phyloP scores from a whole-genome alignment of 1,140 invertebrate species.

The Magallana angulata region DNA sequence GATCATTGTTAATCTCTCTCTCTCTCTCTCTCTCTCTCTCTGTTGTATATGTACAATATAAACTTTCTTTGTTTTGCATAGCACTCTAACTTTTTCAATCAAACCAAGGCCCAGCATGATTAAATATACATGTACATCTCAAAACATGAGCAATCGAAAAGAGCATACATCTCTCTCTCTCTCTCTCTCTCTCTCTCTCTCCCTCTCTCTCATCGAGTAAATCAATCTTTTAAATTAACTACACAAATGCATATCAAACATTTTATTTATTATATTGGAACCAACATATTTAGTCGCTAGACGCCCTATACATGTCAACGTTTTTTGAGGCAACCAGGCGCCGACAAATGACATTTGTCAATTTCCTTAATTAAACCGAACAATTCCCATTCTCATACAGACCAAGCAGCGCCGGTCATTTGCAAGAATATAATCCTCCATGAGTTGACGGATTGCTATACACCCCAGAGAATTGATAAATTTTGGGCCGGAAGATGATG shows the following conservation, averaged over 20 bases:
- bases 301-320: neutral
- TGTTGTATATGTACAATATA: no score
- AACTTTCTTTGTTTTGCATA: no score
- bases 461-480: neutral
- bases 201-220: neutral
- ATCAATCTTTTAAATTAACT: neutral
- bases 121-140: no score
- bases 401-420: neutral
- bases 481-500: neutral
- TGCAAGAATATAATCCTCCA: neutral
- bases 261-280: neutral
- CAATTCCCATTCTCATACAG: neutral
- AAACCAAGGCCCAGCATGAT: no score
- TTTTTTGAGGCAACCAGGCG: neutral
- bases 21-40: neutral
- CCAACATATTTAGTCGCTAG: neutral
- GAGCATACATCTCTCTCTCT: neutral
- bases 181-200: neutral
- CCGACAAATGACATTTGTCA: neutral
- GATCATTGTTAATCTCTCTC: no score
- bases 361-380: constrained; percentile 28
- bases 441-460: neutral
- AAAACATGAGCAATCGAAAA: no score
- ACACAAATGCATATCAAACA: neutral
- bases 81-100: no score